A percentile compares a stretch with the other conserved stretches of the same genome.
phyloP scores from a whole-genome alignment of 2,888 invertebrate genomes.

The Agrypnus murinus region DNA sequence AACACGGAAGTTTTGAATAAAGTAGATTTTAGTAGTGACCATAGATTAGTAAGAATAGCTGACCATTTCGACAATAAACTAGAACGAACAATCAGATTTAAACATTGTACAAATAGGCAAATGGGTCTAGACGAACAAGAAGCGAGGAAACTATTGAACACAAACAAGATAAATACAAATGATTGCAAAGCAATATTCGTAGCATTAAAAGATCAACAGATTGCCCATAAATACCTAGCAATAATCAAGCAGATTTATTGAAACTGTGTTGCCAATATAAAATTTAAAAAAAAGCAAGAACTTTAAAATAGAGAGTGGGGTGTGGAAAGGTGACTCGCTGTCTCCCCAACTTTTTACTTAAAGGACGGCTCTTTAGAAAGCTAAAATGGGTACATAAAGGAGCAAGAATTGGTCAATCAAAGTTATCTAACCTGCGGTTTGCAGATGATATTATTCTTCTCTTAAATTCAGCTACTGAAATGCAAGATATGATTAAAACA shows the following conservation, averaged over 20 bases:
- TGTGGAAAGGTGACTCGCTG: background rate
- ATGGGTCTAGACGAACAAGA: too few species aligned
- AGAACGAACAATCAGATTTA: too few species aligned
- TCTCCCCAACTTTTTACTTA: background rate
- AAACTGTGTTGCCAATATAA: background rate
- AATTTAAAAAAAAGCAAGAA: background rate
- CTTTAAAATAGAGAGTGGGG: background rate
- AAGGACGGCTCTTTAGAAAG: background rate
- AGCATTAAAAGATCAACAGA: background rate
- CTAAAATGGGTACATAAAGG: background rate
- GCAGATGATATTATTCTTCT: slow-evolving; percentile 1
- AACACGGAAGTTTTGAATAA: background rate
- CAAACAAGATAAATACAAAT: too few species aligned
- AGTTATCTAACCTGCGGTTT: background rate
- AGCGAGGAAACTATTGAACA: too few species aligned
- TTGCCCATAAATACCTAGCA: background rate
- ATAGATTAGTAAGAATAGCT: background rate
- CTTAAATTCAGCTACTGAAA: too few species aligned
- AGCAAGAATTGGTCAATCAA: background rate
- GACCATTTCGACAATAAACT: too few species aligned
- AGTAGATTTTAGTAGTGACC: background rate
- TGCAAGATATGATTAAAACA: too few species aligned
- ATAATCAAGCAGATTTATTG: background rate
- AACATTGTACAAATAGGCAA: too few species aligned
- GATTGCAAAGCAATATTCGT: too few species aligned